Base-by-base conservation (phyloP, 2,113 vertebrate genomes). In the Microcebus tavaratra region DNA sequence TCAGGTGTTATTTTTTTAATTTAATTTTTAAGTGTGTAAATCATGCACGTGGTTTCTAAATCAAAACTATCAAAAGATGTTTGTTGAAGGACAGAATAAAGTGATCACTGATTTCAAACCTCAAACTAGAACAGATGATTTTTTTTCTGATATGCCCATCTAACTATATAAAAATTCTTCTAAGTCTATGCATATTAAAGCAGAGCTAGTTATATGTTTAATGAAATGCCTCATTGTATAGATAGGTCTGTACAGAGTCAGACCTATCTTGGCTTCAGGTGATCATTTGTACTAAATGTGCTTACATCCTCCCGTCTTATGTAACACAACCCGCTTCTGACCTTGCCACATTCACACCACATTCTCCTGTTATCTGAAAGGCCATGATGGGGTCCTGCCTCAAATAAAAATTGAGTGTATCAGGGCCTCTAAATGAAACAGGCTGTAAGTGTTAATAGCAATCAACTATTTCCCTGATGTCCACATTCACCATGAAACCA, bases 301-400 rank as follows among this genome's bases (percentile, higher is more conserved):
- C 13, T 27, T 42, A 2, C 12, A 45, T 70, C 17, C 17, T 10
- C 4, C 36, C 36, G 4, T 29, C 3, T 0, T 50, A 2, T 8
- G 14, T 14, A 21, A 93, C 0, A 1, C 50, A 67, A 29, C 20
- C 25, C 63, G 9, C 11, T 21, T 63, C 39, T 72, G 50, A 83
- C 55, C 70, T 63, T 36, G 25, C 55, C 73, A 34, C 6, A 3
- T 59, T 21, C 42, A 42, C 4, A 21, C 2, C 23, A 31, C 17
- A 17, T 53, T 53, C n/a, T 75, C 50, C 21, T 72, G 0, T 42
- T 48, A 81, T 83, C 39, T 14, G 23, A 14, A 76, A 95, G n/a
- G 29, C 34, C 23, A 1, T 1, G 10, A 39, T 12, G 2, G 36
- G 15, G 15, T 67, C 13, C 14, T 45, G 75, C 11, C 29, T 3